These are phyloP conservation scores for Lithophane ornitopus DNA, from an alignment of 2,888 invertebrate species.

Conservation along the genomic window DNA sequence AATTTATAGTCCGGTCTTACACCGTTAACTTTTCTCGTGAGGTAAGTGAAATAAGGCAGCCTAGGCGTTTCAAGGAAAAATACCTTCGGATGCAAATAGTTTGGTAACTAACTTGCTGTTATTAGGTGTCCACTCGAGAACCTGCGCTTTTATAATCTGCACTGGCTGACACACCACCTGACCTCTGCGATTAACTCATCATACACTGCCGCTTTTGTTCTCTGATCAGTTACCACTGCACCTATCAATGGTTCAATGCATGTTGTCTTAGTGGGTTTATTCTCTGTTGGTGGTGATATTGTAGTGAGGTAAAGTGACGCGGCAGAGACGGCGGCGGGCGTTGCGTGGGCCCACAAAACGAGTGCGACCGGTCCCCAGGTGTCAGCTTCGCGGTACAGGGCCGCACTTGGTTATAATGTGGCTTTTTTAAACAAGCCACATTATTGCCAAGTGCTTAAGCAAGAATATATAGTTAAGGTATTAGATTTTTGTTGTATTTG, in stretches of 20 bases:
- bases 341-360: conserved; percentile 88
- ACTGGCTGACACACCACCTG: conserved; percentile 42
- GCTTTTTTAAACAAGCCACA: no score
- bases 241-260: conserved; percentile 53
- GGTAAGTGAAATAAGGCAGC: conserved; percentile 73
- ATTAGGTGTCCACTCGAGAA: conserved; percentile 78
- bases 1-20: conserved; percentile 63
- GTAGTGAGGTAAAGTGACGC: conserved; percentile 69
- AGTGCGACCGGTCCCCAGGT: conserved; percentile 89
- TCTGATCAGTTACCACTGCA: background rate
- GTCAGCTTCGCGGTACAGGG: conserved; percentile 79
- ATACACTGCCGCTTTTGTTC: conserved; percentile 62
- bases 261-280: conserved; percentile 1
- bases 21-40: conserved; percentile 74
- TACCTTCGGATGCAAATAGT: conserved; percentile 83
- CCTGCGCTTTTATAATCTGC: conserved; percentile 76
- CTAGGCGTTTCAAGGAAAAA: conserved; percentile 83
- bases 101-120: conserved; percentile 82
- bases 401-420: conserved; percentile 67
- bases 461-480: conserved; percentile 4
- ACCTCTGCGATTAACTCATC: conserved; percentile 10
- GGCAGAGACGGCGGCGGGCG: conserved; percentile 72
- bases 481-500: background rate
- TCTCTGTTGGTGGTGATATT: conserved; percentile 18
- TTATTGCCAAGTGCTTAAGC: no score